A percentile compares a stretch with the other conserved stretches of the same genome.
Conservation (phyloP, 1,140 invertebrate genomes). For the Drosophila mojavensis region DNA sequence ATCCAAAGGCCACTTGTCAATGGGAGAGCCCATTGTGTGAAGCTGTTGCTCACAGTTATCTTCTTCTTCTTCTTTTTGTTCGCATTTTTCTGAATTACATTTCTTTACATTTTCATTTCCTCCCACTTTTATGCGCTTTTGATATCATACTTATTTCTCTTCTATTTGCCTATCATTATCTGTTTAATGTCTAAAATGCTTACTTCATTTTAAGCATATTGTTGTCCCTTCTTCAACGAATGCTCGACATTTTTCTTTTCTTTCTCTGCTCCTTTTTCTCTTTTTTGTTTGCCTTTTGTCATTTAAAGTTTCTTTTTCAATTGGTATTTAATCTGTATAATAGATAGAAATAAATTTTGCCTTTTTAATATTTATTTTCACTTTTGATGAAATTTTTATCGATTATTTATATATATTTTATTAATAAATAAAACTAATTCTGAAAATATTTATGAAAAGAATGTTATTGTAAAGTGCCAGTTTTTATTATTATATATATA, state of each 20-base stretch:
- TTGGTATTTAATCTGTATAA: background rate
- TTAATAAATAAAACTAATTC: too few relatives aligned
- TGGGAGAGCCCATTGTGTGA: slow-evolving; percentile 35
- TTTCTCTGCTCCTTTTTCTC: background rate
- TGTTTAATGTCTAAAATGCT: slow-evolving; percentile 41
- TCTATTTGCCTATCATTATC: slow-evolving; percentile 38
- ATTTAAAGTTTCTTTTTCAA: too few relatives aligned
- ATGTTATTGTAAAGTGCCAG: too few relatives aligned
- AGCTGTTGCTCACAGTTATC: slow-evolving; percentile 28
- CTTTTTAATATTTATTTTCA: too few relatives aligned
- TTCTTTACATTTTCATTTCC: slow-evolving; percentile 9
- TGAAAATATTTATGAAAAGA: too few relatives aligned
- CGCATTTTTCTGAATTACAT: background rate
- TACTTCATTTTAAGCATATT: slow-evolving; percentile 46
- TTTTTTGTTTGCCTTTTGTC: too few relatives aligned
- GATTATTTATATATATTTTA: too few relatives aligned
- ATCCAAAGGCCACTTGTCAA: slow-evolving; percentile 78
- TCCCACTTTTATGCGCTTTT: slow-evolving; percentile 30
- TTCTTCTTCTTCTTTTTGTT: slow-evolving; percentile 14
- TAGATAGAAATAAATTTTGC: background rate
- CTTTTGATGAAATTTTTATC: too few relatives aligned
- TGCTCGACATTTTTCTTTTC: background rate
- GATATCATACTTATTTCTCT: slow-evolving; percentile 34
- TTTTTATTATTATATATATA: too few relatives aligned
- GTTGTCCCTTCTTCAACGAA: background rate